phyloP scores from a whole-genome alignment of 2,113 vertebrate species.

The Varanus salvator region DNA sequence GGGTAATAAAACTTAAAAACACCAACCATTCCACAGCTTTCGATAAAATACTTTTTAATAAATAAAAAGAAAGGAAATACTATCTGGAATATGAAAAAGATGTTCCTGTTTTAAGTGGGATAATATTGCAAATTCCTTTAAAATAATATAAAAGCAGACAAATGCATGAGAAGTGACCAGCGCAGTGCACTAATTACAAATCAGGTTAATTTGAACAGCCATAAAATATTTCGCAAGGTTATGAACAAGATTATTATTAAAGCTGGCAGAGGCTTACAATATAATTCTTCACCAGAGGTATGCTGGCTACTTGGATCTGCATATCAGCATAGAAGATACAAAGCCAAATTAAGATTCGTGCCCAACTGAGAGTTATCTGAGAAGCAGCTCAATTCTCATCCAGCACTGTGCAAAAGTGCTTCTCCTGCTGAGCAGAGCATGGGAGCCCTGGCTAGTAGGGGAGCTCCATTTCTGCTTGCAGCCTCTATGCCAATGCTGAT shows the following conservation, averaged over 20 bases:
- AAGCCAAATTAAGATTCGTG: background rate
- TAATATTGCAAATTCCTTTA: background rate
- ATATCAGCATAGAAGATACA: background rate
- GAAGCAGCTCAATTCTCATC: background rate
- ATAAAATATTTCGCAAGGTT: background rate
- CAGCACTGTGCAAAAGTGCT: background rate
- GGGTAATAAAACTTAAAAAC: background rate
- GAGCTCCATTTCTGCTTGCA: background rate
- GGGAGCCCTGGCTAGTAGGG: background rate
- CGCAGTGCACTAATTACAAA: background rate
- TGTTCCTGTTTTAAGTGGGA: background rate
- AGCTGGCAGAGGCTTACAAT: background rate
- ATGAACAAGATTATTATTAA: background rate
- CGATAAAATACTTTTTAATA: conserved; percentile 36
- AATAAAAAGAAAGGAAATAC: conserved; percentile 20
- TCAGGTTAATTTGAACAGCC: background rate
- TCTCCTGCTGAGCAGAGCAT: background rate
- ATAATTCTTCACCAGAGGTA: background rate
- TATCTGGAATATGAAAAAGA: background rate
- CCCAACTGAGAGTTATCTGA: background rate
- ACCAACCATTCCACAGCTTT: background rate
- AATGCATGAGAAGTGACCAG: background rate
- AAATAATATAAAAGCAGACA: background rate
- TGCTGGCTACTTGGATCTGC: background rate
- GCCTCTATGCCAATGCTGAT: no score